These are phyloP conservation scores for Solenopsis fugax DNA, from an alignment of 1,140 invertebrate species.

Conservation along the genomic window DNA sequence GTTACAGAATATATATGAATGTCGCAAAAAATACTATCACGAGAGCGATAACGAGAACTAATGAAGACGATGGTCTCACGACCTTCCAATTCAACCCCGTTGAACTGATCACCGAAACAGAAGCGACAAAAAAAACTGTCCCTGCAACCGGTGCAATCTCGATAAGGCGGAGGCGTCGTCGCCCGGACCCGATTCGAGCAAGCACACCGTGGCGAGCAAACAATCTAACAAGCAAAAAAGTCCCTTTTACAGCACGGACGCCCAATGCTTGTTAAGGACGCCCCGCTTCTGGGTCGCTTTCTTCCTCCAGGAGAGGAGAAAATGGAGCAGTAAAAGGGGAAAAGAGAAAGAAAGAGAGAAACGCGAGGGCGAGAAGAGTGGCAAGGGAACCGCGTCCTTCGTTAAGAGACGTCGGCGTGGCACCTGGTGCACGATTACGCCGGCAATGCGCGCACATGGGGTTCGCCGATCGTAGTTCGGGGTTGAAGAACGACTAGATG, in stretches of 20 bases:
- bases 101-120: slow-evolving; percentile 40
- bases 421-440: slow-evolving; percentile 84
- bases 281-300: slow-evolving; percentile 52
- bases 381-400: slow-evolving; percentile 78
- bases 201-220: slow-evolving; percentile 74
- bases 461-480: slow-evolving; percentile 56
- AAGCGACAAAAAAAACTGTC: slow-evolving; percentile 47
- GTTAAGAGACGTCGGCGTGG: slow-evolving; percentile 81
- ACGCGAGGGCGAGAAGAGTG: slow-evolving; percentile 35
- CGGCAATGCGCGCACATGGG: slow-evolving; percentile 75
- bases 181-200: slow-evolving; percentile 35
- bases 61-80: slow-evolving; percentile 54
- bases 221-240: slow-evolving; percentile 82
- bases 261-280: slow-evolving; percentile 79
- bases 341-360: background rate
- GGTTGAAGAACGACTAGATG: slow-evolving; percentile 65
- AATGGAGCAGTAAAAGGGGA: background rate
- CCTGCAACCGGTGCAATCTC: slow-evolving; percentile 40
- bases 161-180: slow-evolving; percentile 46
- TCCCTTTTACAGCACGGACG: slow-evolving; percentile 75
- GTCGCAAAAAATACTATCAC: background rate
- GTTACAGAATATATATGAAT: background rate
- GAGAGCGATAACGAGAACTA: slow-evolving; percentile 25
- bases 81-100: slow-evolving; percentile 12
- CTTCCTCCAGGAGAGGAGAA: slow-evolving; percentile 17